Evolutionary conservation across 2,888 invertebrate species (phyloP).

Genomic region (Drosophila putrida): DNA sequence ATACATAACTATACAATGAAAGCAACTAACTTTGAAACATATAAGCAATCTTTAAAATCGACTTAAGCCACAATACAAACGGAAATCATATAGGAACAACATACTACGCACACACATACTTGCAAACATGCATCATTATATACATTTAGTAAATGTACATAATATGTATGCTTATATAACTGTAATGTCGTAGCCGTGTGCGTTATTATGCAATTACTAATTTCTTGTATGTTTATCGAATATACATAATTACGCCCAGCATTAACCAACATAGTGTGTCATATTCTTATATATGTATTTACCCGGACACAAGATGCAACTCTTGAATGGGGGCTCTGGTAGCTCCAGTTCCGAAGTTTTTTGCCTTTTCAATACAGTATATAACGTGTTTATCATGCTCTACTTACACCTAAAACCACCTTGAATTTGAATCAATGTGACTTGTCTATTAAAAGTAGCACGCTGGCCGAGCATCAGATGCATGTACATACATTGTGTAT

Average conservation of each 20-base stretch:
- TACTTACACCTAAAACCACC: slow-evolving; percentile 70
- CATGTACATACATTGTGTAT: slow-evolving; percentile 49
- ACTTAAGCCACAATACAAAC: slow-evolving; percentile 58
- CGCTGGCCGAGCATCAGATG: slow-evolving; percentile 75
- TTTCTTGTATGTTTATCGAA: slow-evolving; percentile 31
- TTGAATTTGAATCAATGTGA: slow-evolving; percentile 81
- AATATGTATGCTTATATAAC: slow-evolving; percentile 35
- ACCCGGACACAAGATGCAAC: slow-evolving; percentile 7
- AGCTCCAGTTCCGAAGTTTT: slow-evolving; percentile 59
- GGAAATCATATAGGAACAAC: slow-evolving; percentile 34
- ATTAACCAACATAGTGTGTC: slow-evolving; percentile 4
- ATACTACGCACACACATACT: slow-evolving; percentile 34
- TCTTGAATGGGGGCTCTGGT: slow-evolving; percentile 29
- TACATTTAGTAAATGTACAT: slow-evolving; percentile 51
- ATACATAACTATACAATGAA: slow-evolving; percentile 52
- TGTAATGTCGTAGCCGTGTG: slow-evolving; percentile 62
- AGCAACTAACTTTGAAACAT: slow-evolving; percentile 79
- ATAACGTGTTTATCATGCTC: slow-evolving; percentile 42
- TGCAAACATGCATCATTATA: slow-evolving; percentile 39
- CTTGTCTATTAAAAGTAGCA: slow-evolving; percentile 78
- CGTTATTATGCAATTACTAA: slow-evolving; percentile 49
- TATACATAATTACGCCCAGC: slow-evolving; percentile 30
- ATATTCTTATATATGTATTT: slow-evolving; percentile 9
- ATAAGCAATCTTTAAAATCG: slow-evolving; percentile 82
- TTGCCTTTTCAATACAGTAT: slow-evolving; percentile 47